These are phyloP conservation scores for Cheilosia pagana DNA, from an alignment of 2,888 invertebrate species.

Conservation along the genomic window DNA sequence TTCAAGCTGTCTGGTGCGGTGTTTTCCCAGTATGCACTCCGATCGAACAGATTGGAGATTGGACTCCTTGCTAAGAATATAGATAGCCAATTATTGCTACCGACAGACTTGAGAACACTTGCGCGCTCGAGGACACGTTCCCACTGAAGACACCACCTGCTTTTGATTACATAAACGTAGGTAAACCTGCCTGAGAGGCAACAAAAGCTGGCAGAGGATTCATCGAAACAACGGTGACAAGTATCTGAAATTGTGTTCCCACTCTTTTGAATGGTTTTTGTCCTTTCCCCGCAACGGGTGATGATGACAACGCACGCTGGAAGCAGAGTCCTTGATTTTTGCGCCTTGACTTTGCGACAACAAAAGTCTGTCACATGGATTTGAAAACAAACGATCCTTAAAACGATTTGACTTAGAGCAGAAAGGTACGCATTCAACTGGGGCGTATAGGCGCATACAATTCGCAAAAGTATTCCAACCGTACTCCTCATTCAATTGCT, in stretches of 20 bases:
- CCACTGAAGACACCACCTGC: conserved; percentile 51
- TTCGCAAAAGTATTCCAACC: conserved; percentile 65
- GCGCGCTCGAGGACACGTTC: conserved; percentile 14
- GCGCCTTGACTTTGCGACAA: conserved; percentile 39
- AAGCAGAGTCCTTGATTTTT: background rate
- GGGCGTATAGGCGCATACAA: conserved; percentile 34
- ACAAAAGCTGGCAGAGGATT: conserved; percentile 32
- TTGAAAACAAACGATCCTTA: conserved; percentile 72
- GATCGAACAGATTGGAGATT: conserved; percentile 18
- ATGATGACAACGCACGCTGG: background rate
- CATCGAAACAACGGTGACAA: conserved; percentile 70
- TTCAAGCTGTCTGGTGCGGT: background rate
- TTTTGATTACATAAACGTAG: conserved; percentile 66
- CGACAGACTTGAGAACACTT: conserved; percentile 53
- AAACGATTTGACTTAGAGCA: conserved; percentile 69
- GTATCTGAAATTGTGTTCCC: conserved; percentile 66
- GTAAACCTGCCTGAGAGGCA: conserved; percentile 7
- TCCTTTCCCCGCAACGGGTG: conserved; percentile 7
- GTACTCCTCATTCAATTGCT: conserved; percentile 66
- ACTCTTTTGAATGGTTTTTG: conserved; percentile 50
- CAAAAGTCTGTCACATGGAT: conserved; percentile 71
- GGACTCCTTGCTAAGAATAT: conserved; percentile 3
- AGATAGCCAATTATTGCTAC: conserved; percentile 56
- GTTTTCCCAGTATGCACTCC: background rate
- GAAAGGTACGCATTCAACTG: conserved; percentile 64